Evolutionary conservation across 2,797 vertebrate species (phyloP).

Genomic region (Meda fulgida): DNA sequence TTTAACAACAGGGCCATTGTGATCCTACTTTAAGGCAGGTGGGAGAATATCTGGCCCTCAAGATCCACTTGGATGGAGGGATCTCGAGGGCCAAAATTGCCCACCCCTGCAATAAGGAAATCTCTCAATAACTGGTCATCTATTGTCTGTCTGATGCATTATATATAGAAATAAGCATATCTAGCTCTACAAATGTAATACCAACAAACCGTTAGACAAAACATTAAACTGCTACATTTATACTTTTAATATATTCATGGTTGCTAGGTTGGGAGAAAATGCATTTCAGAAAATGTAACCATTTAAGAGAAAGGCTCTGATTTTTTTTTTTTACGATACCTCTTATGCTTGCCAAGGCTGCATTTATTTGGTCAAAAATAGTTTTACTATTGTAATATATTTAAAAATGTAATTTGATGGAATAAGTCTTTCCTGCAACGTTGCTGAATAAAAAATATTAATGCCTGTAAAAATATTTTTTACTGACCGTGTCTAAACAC

Average conservation of each 20-base stretch:
- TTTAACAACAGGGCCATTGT: constrained; percentile 54
- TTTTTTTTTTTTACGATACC: neutral
- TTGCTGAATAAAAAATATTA: neutral
- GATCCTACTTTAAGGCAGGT: constrained; percentile 16
- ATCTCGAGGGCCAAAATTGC: neutral
- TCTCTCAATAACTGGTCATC: constrained; percentile 32
- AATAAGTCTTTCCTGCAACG: neutral
- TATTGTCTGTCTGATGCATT: constrained; percentile 13
- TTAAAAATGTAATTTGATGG: neutral
- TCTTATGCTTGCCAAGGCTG: neutral
- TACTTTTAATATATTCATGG: neutral
- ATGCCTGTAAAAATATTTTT: neutral
- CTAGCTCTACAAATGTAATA: neutral
- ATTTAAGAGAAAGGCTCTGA: neutral
- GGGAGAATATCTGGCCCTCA: neutral
- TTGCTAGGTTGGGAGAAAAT: neutral
- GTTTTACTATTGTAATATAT: neutral
- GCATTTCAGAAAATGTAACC: neutral
- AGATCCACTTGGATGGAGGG: neutral
- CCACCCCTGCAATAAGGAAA: constrained; percentile 12
- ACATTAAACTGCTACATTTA: neutral
- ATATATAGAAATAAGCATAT: neutral
- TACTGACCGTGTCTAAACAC: too few relatives aligned
- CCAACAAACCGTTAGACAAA: neutral
- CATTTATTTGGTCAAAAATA: neutral